Conservation (phyloP, 2,113 vertebrate genomes). For the Macquaria ambigua region DNA sequence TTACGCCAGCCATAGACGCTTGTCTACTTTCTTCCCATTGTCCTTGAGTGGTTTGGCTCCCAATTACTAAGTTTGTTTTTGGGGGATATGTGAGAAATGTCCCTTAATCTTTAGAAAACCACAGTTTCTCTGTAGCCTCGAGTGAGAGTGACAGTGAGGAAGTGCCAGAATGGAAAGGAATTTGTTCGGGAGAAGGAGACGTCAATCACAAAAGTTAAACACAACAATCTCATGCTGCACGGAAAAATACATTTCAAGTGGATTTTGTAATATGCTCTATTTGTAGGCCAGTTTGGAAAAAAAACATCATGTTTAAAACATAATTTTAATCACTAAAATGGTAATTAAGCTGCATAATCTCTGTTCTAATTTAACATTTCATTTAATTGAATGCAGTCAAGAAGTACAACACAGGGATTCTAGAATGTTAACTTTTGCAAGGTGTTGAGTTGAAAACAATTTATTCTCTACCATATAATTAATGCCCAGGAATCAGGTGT, state of each 20-base stretch:
- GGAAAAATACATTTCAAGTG: conserved; percentile 42
- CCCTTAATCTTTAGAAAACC: conserved; percentile 66
- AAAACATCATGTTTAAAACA: conserved; percentile 59
- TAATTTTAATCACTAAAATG: conserved; percentile 53
- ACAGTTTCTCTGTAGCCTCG: conserved; percentile 47
- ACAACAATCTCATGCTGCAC: conserved; percentile 13
- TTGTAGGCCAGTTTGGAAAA: conserved; percentile 36
- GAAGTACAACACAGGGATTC: background rate
- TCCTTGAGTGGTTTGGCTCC: conserved; percentile 72
- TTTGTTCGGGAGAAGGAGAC: conserved; percentile 52
- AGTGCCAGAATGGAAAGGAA: conserved; percentile 56
- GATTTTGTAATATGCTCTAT: conserved; percentile 46
- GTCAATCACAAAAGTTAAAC: conserved; percentile 57
- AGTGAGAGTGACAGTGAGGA: conserved; percentile 63
- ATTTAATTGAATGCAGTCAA: background rate
- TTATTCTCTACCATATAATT: conserved; percentile 8
- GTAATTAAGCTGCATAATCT: conserved; percentile 58
- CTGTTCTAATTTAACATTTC: conserved; percentile 29
- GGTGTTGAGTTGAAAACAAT: conserved; percentile 19
- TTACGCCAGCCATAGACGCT: conserved; percentile 64
- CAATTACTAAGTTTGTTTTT: conserved; percentile 72
- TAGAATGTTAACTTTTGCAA: background rate
- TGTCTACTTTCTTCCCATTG: conserved; percentile 62
- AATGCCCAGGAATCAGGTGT: conserved; percentile 50
- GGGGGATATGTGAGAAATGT: conserved; percentile 54